These are phyloP conservation scores for Anoncus sp. DNA, from an alignment of 2,888 invertebrate genomes.

Conservation along the genomic window DNA sequence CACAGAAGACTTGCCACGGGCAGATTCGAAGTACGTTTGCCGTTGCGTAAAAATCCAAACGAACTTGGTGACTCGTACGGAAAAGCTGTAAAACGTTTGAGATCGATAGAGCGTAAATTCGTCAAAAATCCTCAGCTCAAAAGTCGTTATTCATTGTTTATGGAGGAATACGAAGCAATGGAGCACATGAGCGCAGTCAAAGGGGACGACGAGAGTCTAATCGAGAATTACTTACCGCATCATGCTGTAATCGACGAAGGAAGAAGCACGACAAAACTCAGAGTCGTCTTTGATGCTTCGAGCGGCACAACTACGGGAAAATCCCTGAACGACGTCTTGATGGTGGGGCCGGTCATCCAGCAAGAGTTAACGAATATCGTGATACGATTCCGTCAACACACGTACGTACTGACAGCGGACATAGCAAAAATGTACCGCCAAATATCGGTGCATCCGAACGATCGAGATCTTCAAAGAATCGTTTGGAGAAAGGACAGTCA, in stretches of 20 bases:
- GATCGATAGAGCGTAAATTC: slow-evolving; percentile 5
- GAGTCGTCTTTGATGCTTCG: slow-evolving; percentile 74
- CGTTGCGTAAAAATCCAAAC: background rate
- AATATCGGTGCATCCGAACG: slow-evolving; percentile 39
- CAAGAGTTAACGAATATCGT: slow-evolving; percentile 52
- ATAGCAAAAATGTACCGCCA: slow-evolving; percentile 74
- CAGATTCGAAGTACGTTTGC: slow-evolving; percentile 5
- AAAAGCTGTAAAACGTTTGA: slow-evolving; percentile 4
- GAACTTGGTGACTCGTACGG: slow-evolving; percentile 2
- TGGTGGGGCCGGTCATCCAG: slow-evolving; percentile 66
- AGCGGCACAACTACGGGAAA: slow-evolving; percentile 57
- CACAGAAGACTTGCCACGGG: slow-evolving; percentile 1
- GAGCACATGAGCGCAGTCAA: slow-evolving; percentile 50
- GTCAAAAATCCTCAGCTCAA: slow-evolving; percentile 11
- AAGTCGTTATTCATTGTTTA: slow-evolving; percentile 47
- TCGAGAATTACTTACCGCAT: slow-evolving; percentile 70
- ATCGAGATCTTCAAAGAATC: slow-evolving; percentile 68
- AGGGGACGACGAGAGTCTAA: background rate
- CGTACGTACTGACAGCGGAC: slow-evolving; percentile 66
- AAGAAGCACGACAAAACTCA: slow-evolving; percentile 68
- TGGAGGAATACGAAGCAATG: slow-evolving; percentile 48
- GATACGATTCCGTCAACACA: slow-evolving; percentile 55
- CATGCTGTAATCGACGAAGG: slow-evolving; percentile 67
- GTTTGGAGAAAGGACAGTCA: slow-evolving; percentile 67
- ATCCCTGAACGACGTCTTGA: slow-evolving; percentile 69